A percentile compares a stretch with the other conserved stretches of the same genome.
Conservation (phyloP, 2,888 invertebrate genomes). For the Dolichomitus sp. region DNA sequence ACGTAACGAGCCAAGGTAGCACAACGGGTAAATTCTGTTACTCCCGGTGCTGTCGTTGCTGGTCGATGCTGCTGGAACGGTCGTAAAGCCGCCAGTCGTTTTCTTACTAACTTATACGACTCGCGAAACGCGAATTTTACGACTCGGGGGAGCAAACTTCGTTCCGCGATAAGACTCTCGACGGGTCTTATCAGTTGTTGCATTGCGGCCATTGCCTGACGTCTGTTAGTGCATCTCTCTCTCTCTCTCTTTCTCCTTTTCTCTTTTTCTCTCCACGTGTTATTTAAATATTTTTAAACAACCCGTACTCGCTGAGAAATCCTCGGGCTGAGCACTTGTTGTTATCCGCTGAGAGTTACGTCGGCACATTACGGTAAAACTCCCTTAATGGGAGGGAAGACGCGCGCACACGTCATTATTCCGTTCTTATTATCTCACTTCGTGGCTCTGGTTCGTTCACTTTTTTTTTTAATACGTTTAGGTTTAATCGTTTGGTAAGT, state of each 20-base stretch:
- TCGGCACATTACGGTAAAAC: conserved; percentile 60
- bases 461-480: conserved; percentile 14
- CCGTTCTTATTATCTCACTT: conserved; percentile 14
- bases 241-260: neutral
- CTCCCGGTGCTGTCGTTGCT: conserved; percentile 26
- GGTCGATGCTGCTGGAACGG: conserved; percentile 42
- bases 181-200: conserved; percentile 47
- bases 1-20: conserved; percentile 8
- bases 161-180: conserved; percentile 52
- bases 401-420: conserved; percentile 37
- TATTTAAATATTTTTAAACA: conserved; percentile 13
- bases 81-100: conserved; percentile 51
- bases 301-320: conserved; percentile 4
- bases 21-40: conserved; percentile 30
- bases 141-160: conserved; percentile 46
- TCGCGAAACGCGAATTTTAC: conserved; percentile 61
- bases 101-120: conserved; percentile 55
- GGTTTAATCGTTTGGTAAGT: conserved; percentile 9
- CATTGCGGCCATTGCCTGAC: conserved; percentile 16
- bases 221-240: neutral
- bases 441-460: neutral
- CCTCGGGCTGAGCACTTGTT: conserved; percentile 17
- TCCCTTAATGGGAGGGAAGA: conserved; percentile 55
- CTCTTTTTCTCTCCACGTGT: neutral
- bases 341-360: conserved; percentile 61